Evolutionary conservation across 2,113 vertebrate species (phyloP).

Genomic region (Elgaria multicarinata): DNA sequence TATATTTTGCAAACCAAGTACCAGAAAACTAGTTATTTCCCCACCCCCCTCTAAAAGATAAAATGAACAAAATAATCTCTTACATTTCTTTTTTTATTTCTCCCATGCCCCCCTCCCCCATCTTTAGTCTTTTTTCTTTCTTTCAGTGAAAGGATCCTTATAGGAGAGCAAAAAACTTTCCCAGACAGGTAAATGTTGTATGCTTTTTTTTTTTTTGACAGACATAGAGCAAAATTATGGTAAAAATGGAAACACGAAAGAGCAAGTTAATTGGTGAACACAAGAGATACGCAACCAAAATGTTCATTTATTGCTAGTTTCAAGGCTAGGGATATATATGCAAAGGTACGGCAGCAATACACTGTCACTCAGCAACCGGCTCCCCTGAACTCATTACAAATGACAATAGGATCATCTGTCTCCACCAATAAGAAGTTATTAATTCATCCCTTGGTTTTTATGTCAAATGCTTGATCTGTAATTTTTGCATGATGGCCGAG

Average conservation of each 20-base stretch:
- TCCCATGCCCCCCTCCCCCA: neutral
- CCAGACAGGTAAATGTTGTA: neutral
- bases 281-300: slow-evolving; percentile 11
- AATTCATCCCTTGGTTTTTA: neutral
- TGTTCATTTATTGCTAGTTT: slow-evolving; percentile 59
- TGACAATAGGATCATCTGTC: neutral
- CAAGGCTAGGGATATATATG: slow-evolving; percentile 40
- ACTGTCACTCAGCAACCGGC: slow-evolving; percentile 27
- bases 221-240: neutral
- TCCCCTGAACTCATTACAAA: too few relatives aligned
- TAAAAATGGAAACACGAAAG: neutral
- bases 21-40: slow-evolving; percentile 26
- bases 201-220: neutral
- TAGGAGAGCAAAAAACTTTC: neutral
- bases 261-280: neutral
- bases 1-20: neutral
- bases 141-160: slow-evolving; percentile 22
- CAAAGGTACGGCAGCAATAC: slow-evolving; percentile 41
- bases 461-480: neutral
- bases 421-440: neutral
- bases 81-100: slow-evolving; percentile 21
- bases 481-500: neutral
- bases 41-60: neutral
- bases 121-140: neutral
- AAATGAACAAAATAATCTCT: neutral